Evolutionary conservation across 1,140 invertebrate species (phyloP), one percentile per base, ranked within the genome.

Genomic region (Andrena cerasifolii): DNA sequence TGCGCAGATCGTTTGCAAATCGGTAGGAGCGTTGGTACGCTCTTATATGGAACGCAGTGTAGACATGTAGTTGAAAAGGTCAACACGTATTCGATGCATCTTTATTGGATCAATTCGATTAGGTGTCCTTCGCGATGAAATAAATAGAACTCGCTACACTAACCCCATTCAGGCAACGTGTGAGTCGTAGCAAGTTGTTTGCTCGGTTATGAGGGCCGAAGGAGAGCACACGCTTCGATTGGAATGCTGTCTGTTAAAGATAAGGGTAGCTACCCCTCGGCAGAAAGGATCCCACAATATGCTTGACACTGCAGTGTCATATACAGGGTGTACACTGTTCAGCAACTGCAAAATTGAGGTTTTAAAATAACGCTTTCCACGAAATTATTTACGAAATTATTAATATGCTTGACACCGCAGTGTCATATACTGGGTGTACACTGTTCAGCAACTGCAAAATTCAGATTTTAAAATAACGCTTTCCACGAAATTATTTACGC

Each of bases 221-320:
- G 78, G 51, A 80, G 73, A 53, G 65, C 31, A 54, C 51, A 45
- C 59, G 72, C 58, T 83, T 85, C 80, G 77, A 87, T 89, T 84
- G 86, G 85, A 86, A 89, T 87, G 77, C 87, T 89, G 84, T 79
- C 78, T 67, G 83, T 84, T 84, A 80, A 87, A 88, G 88, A 90
- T 89, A 90, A 90, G 87, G 84, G 87, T 87, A 72, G 78, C 84
- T 71, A 83, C 78, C 86, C 85, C 58, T 71, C 26, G 68, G 66
- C 72, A 31, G 61, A 77, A 79, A 86, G 82, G 84, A 80, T 86
- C 83, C 59, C 73, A 82, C 81, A 86, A 89, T 89, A 85, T 88
- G 86, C 86, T 78, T 67, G 75, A 67, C 61, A 72, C 63, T 68
- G 7, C 54, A 33, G 45, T 73, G 67, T 71, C 67, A 80, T 21